phyloP scores from a whole-genome alignment of 2,113 vertebrate genomes.

The Gorsachius goisagi region DNA sequence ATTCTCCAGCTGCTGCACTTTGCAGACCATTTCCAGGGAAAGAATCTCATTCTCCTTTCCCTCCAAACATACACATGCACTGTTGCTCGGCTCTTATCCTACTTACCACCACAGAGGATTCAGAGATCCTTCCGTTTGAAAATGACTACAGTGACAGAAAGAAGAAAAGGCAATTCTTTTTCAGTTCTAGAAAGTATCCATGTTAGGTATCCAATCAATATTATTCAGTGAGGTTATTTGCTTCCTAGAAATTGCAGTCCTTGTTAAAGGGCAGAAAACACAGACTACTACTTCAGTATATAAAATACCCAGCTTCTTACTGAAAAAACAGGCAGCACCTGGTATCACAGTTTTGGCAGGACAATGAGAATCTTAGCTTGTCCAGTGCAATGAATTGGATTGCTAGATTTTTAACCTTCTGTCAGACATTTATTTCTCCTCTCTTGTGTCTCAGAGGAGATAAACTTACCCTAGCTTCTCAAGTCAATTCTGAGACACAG shows the following conservation, averaged over 20 bases:
- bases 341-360: neutral
- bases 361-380: neutral
- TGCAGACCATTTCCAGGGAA: neutral
- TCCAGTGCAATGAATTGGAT: neutral
- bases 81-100: neutral
- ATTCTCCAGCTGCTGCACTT: neutral
- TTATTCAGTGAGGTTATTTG: neutral
- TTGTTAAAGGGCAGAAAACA: neutral
- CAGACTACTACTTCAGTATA: neutral
- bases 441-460: neutral
- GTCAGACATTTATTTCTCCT: neutral
- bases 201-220: neutral
- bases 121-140: neutral
- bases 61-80: neutral
- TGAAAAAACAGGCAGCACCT: neutral
- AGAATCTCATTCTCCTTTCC: neutral
- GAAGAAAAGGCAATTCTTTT: neutral
- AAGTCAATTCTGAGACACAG: neutral
- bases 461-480: neutral
- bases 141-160: neutral
- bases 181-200: neutral
- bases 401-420: neutral
- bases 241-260: neutral
- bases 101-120: neutral
- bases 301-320: neutral